These are phyloP conservation scores for Gobionotothen gibberifrons DNA, from an alignment of 2,797 vertebrate genomes.

Conservation along the genomic window DNA sequence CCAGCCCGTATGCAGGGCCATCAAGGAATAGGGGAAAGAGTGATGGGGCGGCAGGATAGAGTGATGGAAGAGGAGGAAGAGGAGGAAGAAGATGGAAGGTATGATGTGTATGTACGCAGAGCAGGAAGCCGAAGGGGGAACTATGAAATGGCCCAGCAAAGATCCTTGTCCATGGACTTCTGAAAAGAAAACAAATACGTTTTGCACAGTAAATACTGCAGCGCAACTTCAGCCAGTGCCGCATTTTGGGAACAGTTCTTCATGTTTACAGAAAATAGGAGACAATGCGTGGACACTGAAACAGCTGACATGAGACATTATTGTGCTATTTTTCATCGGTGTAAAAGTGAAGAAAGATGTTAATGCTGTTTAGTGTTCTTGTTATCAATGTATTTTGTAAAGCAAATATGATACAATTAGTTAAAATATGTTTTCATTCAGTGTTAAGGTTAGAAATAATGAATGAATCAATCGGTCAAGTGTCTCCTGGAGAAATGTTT, in stretches of 20 bases:
- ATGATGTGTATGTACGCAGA: slow-evolving; percentile 88
- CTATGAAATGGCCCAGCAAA: slow-evolving; percentile 88
- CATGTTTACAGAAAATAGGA: slow-evolving; percentile 7
- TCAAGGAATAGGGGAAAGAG: slow-evolving; percentile 70
- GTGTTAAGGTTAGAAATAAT: slow-evolving; percentile 5
- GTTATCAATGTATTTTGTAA: slow-evolving; percentile 31
- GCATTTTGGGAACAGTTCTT: neutral
- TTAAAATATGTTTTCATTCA: slow-evolving; percentile 15
- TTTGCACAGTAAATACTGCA: neutral
- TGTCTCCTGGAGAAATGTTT: too few species aligned
- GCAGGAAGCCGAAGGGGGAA: slow-evolving; percentile 80
- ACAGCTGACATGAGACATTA: neutral
- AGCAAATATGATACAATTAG: slow-evolving; percentile 8
- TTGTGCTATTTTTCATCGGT: neutral
- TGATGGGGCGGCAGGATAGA: slow-evolving; percentile 81
- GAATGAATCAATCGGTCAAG: too few species aligned
- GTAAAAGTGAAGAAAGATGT: slow-evolving; percentile 20
- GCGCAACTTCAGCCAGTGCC: neutral
- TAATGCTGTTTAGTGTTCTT: slow-evolving; percentile 20
- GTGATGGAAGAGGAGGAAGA: slow-evolving; percentile 92
- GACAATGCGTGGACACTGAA: neutral
- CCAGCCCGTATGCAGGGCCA: slow-evolving; percentile 82
- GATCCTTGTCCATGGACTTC: slow-evolving; percentile 94
- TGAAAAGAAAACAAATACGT: slow-evolving; percentile 63
- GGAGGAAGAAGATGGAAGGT: slow-evolving; percentile 70